phyloP scores from a whole-genome alignment of 2,888 invertebrate genomes.

The Acrobasis consociella region DNA sequence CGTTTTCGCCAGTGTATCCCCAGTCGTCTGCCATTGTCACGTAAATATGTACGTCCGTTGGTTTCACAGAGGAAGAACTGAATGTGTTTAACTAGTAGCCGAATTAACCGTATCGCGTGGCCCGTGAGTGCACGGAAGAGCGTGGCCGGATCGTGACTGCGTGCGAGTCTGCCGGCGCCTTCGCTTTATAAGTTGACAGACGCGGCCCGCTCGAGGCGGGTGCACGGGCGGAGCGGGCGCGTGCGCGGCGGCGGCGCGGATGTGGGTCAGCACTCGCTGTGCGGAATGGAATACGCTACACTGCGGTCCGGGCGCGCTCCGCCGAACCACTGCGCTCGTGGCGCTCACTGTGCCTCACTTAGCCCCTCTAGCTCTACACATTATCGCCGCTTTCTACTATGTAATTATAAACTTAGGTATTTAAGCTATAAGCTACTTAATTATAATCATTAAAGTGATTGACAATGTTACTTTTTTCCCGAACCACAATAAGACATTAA shows the following conservation, averaged over 20 bases:
- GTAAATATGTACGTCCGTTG: slow-evolving; percentile 44
- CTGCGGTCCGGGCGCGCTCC: slow-evolving; percentile 51
- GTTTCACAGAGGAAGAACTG: slow-evolving; percentile 36
- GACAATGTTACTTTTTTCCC: not conserved
- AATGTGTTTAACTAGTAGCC: slow-evolving; percentile 35
- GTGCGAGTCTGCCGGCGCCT: slow-evolving; percentile 64
- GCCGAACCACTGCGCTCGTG: slow-evolving; percentile 56
- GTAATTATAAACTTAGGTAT: slow-evolving; percentile 45
- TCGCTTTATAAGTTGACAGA: slow-evolving; percentile 64
- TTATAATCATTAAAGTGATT: not conserved
- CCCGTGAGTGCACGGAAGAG: slow-evolving; percentile 63
- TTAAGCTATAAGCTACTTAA: slow-evolving; percentile 7
- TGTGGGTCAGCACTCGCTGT: slow-evolving; percentile 39
- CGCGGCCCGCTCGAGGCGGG: slow-evolving; percentile 42
- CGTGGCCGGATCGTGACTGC: slow-evolving; percentile 72
- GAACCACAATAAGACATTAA: not conserved
- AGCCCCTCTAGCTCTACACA: slow-evolving; percentile 41
- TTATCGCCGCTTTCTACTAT: slow-evolving; percentile 58
- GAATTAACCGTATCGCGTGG: slow-evolving; percentile 55
- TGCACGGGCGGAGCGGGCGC: slow-evolving; percentile 46
- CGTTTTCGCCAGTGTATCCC: slow-evolving; percentile 84
- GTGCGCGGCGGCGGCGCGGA: slow-evolving; percentile 46
- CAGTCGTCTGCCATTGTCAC: slow-evolving; percentile 78
- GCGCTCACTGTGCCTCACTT: slow-evolving; percentile 38
- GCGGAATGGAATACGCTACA: slow-evolving; percentile 36